Base-by-base conservation (phyloP, 2,888 invertebrate species). In the Oscheius myriophilus region DNA sequence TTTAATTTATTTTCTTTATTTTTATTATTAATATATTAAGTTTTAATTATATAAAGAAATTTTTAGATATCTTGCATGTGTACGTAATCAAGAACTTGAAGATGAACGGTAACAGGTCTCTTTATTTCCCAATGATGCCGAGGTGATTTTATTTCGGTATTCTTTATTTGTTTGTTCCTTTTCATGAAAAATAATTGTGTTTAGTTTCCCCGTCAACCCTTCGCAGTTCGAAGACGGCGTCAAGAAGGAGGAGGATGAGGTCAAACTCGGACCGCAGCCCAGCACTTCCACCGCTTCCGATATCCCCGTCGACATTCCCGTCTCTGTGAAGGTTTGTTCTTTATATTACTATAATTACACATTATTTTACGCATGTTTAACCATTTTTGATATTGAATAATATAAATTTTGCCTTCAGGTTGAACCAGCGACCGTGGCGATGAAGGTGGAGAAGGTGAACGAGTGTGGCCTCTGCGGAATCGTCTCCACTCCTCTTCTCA, bases 381-480 rank as follows among this genome's bases (percentile, higher is more conserved):
- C 6, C 7, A 1, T 33, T 12, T 53, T 2, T 53, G 6, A 7
- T 11, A 25, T 7, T 53, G 2, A 16, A 3, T 2, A 18, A 11
- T 21, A 46, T 33, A n/a, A 49, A n/a, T n/a, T n/a, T n/a, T n/a
- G n/a, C n/a, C 49, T 61, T 2, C 49, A 61, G 61, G 26, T 61
- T 26, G 49, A 61, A 1, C 46, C 14, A n/a, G 7, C 61, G 18
- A 46, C 2, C 26, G 33, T 61, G n/a, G 26, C 46, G 1, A 21
- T 61, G 25, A 61, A 61, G 16, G 49, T 49, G n/a, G 61, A 49
- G 33, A 46, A 61, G 46, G 33, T 61, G 16, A 61, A 61, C 46
- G 61, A 61, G n/a, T 61, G 61, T 21, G 61, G 61, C 18, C 21
- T 46, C 33, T 61, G 61, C 26, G 61, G 61, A 25, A 61, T n/a